Percentiles rank a stretch among this genome's conserved stretches.
phyloP scores from a whole-genome alignment of 1,140 invertebrate genomes.

The Microplitis mediator region DNA sequence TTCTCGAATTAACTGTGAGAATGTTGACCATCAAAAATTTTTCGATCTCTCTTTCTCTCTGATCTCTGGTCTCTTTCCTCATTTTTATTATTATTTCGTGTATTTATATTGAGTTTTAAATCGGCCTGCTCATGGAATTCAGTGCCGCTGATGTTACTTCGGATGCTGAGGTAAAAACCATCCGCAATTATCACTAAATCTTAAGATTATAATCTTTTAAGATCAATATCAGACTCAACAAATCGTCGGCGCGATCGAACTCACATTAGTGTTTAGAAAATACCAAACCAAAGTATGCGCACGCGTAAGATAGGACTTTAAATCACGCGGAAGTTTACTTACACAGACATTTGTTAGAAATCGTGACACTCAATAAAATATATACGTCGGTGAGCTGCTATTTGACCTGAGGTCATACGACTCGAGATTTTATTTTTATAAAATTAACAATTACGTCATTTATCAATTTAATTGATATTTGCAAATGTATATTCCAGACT shows the following conservation, averaged over 20 bases:
- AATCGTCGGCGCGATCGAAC: slow-evolving; percentile 23
- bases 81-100: too few species aligned
- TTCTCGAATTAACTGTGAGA: too few species aligned
- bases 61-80: too few species aligned
- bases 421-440: background rate
- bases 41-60: too few species aligned
- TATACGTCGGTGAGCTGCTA: background rate
- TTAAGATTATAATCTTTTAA: background rate
- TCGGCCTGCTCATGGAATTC: slow-evolving; percentile 20
- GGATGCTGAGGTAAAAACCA: slow-evolving; percentile 29
- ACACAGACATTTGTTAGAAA: background rate
- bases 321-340: background rate
- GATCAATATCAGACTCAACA: slow-evolving; percentile 15
- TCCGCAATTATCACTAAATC: slow-evolving; percentile 34
- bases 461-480: too few species aligned
- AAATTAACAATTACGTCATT: too few species aligned
- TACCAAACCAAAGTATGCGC: background rate
- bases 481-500: too few species aligned
- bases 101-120: too few species aligned
- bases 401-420: background rate
- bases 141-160: background rate
- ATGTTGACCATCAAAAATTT: too few species aligned
- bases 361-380: background rate
- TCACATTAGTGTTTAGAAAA: background rate
- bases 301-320: background rate